Percentiles rank a stretch among this genome's conserved stretches.
Evolutionary conservation across 2,888 invertebrate species (phyloP).

Genomic region (Imbricaverruca yamaguchii): DNA sequence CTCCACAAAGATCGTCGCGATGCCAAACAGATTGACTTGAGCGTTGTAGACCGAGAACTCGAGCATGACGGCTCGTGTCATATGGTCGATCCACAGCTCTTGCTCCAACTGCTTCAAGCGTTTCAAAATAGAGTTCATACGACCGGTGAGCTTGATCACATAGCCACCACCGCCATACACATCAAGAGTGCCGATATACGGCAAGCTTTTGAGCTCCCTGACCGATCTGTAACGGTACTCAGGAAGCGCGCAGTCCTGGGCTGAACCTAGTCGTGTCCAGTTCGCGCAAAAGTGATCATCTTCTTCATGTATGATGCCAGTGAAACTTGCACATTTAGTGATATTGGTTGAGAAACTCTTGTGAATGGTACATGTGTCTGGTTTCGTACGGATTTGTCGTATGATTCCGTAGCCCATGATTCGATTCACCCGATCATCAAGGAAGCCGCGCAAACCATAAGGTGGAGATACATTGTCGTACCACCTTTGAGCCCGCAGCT

Average conservation of each 20-base stretch:
- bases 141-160: constrained; percentile 37
- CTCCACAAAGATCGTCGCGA: constrained; percentile 33
- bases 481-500: constrained; percentile 42
- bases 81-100: constrained; percentile 45
- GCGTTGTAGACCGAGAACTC: constrained; percentile 49
- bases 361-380: constrained; percentile 33
- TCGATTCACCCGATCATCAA: constrained; percentile 46
- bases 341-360: constrained; percentile 31
- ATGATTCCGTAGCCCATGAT: constrained; percentile 50
- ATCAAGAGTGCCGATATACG: constrained; percentile 42
- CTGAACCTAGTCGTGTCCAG: constrained; percentile 32
- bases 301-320: constrained; percentile 36
- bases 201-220: constrained; percentile 41
- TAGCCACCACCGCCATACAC: constrained; percentile 47
- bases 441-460: constrained; percentile 44
- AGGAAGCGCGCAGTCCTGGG: not conserved
- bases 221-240: constrained; percentile 37
- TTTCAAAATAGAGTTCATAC: constrained; percentile 36
- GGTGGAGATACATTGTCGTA: constrained; percentile 46
- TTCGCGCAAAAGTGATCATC: constrained; percentile 34
- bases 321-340: constrained; percentile 34
- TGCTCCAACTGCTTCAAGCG: constrained; percentile 40
- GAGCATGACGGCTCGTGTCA: constrained; percentile 47
- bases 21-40: constrained; percentile 40
- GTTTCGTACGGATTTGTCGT: constrained; percentile 43